Evolutionary conservation across 1,140 invertebrate genomes (phyloP), one percentile per base, ranked within the genome.

Genomic region (Neodiprion fabricii): DNA sequence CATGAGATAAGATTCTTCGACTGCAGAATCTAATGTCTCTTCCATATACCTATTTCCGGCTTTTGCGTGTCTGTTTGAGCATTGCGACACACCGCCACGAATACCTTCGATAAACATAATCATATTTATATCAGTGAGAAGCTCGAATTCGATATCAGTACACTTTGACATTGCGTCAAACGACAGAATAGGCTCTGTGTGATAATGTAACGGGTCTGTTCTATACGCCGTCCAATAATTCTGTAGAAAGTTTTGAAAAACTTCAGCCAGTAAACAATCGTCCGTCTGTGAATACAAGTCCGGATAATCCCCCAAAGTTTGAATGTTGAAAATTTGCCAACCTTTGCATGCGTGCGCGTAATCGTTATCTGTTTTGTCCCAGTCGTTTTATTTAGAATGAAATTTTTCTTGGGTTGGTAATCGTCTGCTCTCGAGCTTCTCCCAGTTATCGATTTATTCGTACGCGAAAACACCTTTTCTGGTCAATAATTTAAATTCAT

Each of bases 221-320:
- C 17, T 21, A 21, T 21, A 21, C 17, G 17, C 17, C 17, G 17
- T 21, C 17, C 17, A 21, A 21, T 0, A 21, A 21, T 21, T 21
- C 17, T 21, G 17, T 21, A 21, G 17, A 21, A 21, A 21, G 17
- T 21, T 21, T 21, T 21, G 17, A 21, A 21, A 21, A 21, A 21
- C 17, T 21, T 21, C 17, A 11, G 79, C 78, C 48, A 88, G 75
- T 9, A 89, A 66, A 21, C 88, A 72, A 67, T 87, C 83, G 76
- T 89, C 86, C 17, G 83, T 85, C 84, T 85, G 86, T n/a, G 88
- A 69, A 80, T 89, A 89, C 7, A 87, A 70, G 76, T 88, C 81
- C 10, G 79, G 82, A 78, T 88, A 90, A 74, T 89, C 82, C 8
- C 79, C 77, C 74, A 89, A 80, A 71, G 74, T 86, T 47, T 76